Evolutionary conservation across 2,888 invertebrate species (phyloP).

Genomic region (Adineta ricciae): DNA sequence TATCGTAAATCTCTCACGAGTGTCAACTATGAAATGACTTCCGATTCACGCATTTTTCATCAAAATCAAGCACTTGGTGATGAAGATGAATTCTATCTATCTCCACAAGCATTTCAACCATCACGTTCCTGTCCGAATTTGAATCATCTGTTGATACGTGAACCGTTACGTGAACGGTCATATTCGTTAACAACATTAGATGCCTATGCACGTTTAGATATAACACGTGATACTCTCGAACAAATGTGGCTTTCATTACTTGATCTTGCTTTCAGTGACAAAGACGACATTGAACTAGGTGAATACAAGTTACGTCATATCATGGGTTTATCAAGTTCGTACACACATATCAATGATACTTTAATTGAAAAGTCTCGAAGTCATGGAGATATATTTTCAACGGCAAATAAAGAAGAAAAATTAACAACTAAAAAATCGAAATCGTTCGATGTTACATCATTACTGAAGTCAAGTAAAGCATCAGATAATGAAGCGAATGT

Average conservation of each 20-base stretch:
- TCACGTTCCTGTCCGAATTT: not conserved
- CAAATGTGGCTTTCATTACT: slow-evolving; percentile 14
- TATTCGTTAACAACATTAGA: not conserved
- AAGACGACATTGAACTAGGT: not conserved
- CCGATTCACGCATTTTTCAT: not conserved
- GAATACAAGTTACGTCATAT: slow-evolving; percentile 14
- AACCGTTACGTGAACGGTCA: not conserved
- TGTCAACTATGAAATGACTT: not conserved
- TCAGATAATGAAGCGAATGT: not conserved
- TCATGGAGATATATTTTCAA: not conserved
- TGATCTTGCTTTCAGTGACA: not conserved
- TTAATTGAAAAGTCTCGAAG: not conserved
- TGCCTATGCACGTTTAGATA: not conserved
- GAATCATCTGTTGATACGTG: not conserved
- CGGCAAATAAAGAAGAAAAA: not conserved
- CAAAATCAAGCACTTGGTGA: not conserved
- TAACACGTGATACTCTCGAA: slow-evolving; percentile 5
- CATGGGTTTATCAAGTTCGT: not conserved
- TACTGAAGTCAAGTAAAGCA: not conserved
- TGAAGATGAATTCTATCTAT: not conserved
- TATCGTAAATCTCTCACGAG: not conserved
- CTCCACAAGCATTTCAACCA: not conserved
- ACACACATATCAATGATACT: not conserved
- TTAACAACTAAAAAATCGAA: not conserved
- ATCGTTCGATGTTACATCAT: not conserved